Base-by-base conservation (phyloP, 2,797 vertebrate genomes). In the Champsocephalus esox region DNA sequence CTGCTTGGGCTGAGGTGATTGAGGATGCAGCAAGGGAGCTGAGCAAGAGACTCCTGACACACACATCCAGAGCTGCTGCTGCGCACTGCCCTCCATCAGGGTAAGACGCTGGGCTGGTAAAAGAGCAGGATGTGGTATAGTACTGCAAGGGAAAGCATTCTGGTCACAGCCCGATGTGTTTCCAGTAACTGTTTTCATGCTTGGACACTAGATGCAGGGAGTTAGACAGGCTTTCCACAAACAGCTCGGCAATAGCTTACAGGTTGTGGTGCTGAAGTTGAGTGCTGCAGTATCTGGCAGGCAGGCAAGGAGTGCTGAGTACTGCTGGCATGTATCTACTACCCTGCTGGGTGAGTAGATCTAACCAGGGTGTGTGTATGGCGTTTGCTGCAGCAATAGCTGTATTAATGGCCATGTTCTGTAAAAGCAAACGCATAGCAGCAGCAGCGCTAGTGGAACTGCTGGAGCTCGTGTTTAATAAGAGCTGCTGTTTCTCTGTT, bases 1-100 rank as follows among this genome's bases (percentile, higher is more conserved):
- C 87, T 91, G 80, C 78, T 83, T 83, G 86, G 86, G 81, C 88
- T 89, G 87, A 88, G 75, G 80, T 80, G 79, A 85, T 77, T 89
- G 84, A 93, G 94, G 92, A 95, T 96, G 94, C 95, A 93, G 90
- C 93, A 87, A 89, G 90, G 86, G 81, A 92, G 87, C 90, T 84
- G 82, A 89, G 79, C 89, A 94, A 83, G 90, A 92, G 89, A 87
- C 84, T 85, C 81, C 79, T 76, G 78, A 82, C 70, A 79, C 76
- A 73, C 81, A 81, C 66, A 90, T 86, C 78, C 85, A 91, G 76
- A 87, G 83, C 91, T 89, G 88, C 88, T 89, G 87, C 91, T 89
- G 88, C 86, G 82, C 81, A 89, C 89, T 87, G 89, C 89, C 90
- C 89, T 92, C 90, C 91, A 76, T 90, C 87, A 91, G 89, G 90